Conservation (phyloP, 2,888 invertebrate species). For the Ochlodes sylvanus region DNA sequence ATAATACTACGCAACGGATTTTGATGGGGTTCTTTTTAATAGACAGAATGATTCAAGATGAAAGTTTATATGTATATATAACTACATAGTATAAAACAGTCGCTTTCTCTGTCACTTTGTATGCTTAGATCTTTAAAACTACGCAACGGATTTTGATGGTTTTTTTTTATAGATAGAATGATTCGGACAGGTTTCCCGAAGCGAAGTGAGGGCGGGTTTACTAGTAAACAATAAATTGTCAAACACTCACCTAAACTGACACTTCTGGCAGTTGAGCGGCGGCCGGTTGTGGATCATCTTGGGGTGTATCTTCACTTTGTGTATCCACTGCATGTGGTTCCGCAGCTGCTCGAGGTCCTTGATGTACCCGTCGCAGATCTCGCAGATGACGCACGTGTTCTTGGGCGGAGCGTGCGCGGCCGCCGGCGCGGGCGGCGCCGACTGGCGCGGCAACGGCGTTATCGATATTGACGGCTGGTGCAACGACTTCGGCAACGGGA, state of each 20-base stretch:
- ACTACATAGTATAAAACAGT: too few species aligned
- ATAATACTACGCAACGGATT: too few species aligned
- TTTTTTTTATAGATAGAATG: too few species aligned
- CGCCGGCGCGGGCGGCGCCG: conserved; percentile 65
- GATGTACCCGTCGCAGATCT: conserved; percentile 98
- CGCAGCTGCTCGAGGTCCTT: conserved; percentile 97
- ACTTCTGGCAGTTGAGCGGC: conserved; percentile 97
- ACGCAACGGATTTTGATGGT: too few species aligned
- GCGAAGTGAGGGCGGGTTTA: too few species aligned
- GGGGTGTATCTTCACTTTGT: conserved; percentile 98
- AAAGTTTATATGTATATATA: too few species aligned
- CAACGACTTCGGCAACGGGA: conserved; percentile 51
- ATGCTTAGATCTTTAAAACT: too few species aligned
- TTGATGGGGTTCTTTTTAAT: too few species aligned
- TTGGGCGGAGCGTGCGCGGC: conserved; percentile 82
- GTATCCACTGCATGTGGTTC: conserved; percentile 99
- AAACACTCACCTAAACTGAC: conserved; percentile 90
- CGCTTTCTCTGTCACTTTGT: too few species aligned
- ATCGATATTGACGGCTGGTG: conserved; percentile 93
- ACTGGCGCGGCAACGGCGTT: conserved; percentile 90
- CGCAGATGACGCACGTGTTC: conserved; percentile 96
- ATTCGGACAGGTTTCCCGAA: too few species aligned
- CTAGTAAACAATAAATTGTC: too few species aligned
- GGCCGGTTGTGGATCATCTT: conserved; percentile 98
- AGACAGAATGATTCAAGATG: too few species aligned